A percentile compares a stretch with the other conserved stretches of the same genome.
Evolutionary conservation across 2,797 vertebrate species (phyloP).

Genomic region (Spea hammondii): DNA sequence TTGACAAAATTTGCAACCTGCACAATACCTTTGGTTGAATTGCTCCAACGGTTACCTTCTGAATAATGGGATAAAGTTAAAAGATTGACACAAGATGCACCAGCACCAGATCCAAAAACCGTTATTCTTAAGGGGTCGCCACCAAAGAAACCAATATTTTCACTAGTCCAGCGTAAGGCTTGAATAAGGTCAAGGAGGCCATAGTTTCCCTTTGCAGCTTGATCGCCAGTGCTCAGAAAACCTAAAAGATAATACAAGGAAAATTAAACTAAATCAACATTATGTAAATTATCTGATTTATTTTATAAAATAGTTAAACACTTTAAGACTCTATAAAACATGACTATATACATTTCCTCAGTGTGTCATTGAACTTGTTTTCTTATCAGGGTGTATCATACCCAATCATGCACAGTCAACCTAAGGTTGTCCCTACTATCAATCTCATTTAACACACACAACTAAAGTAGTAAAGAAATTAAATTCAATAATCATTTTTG

Average conservation of each 20-base stretch:
- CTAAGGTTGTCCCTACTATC: too few relatives aligned
- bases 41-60: constrained; percentile 99
- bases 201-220: constrained; percentile 97
- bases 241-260: constrained; percentile 67
- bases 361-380: too few relatives aligned
- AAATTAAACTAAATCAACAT: neutral
- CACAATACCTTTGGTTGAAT: constrained; percentile 99
- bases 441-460: too few relatives aligned
- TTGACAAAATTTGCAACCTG: constrained; percentile 84
- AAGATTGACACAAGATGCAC: constrained; percentile 96
- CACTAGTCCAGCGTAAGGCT: constrained; percentile 96
- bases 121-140: constrained; percentile 97
- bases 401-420: too few relatives aligned
- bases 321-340: too few relatives aligned
- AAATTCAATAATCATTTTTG: too few relatives aligned
- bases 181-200: constrained; percentile 95
- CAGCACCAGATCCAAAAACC: constrained; percentile 97
- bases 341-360: too few relatives aligned
- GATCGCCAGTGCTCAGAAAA: constrained; percentile 97
- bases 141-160: constrained; percentile 97
- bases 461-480: too few relatives aligned
- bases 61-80: constrained; percentile 99
- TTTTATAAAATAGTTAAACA: too few relatives aligned
- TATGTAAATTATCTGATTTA: too few relatives aligned
- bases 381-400: too few relatives aligned